Evolutionary conservation across 2,888 invertebrate genomes (phyloP), one percentile per base, ranked within the genome.

Genomic region (Pachydiplax longipennis): DNA sequence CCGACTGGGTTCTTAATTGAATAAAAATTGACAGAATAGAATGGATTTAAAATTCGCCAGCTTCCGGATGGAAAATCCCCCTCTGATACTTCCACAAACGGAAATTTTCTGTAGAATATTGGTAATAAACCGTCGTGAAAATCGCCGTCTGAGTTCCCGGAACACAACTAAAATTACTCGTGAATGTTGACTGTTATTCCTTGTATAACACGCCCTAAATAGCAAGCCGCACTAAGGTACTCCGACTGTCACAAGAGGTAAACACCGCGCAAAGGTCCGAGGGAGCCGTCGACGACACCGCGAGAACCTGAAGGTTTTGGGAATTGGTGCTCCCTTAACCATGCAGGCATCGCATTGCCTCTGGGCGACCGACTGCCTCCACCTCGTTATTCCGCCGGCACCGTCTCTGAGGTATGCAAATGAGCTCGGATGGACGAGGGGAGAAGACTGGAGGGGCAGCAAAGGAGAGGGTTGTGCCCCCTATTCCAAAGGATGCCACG

Each of bases 301-400:
- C 37, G 81, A 37, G 81, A 40, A 44, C 22, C 81, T 40, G 81
- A 31, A 81, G 35, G 81, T 37, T n/a, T 81, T 37, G 15, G 18
- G 81, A n/a, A 13, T 37, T 2, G 37, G 44, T 31, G 44, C 73
- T 31, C 44, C 37, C 48, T 31, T 15, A 80, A 44, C 44, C 80
- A 40, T 44, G 90, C 31, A 40, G 73, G 40, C 73, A 65, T 58
- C 25, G 80, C 90, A 87, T 61, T 48, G 40, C 87, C 58, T 87
- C 31, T 58, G 80, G 48, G 58, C 81, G 61, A 81, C 58, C 65
- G 80, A 80, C 40, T 58, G 81, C 31, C 90, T 80, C 25, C 80
- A 73, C n/a, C 80, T 58, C 18, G 91, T 91, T 65, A 91, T 90
- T 91, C 81, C 90, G 80, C 90, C 81, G 31, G 37, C 37, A 18